phyloP scores from a whole-genome alignment of 1,140 invertebrate genomes.

The Psix sp. region DNA sequence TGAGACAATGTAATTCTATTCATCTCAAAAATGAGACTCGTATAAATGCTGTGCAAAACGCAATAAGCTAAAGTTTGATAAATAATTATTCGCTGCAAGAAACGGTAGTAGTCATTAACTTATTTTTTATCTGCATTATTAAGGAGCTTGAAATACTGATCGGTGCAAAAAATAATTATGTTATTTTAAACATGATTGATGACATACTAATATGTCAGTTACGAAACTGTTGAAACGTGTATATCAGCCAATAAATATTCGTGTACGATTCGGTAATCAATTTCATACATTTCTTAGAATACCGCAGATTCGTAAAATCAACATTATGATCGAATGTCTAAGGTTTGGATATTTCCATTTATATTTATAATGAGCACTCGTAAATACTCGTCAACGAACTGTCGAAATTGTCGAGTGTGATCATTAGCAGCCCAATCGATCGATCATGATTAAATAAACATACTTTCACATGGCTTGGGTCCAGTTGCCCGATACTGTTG shows the following conservation, averaged over 20 bases:
- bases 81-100: too few relatives aligned
- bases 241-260: conserved; percentile 34
- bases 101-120: too few relatives aligned
- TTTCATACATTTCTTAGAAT: conserved; percentile 20
- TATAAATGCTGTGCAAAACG: too few relatives aligned
- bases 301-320: conserved; percentile 15
- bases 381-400: conserved; percentile 11
- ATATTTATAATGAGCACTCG: conserved; percentile 16
- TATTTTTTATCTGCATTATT: too few relatives aligned
- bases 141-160: too few relatives aligned
- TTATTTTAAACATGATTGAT: conserved; percentile 36
- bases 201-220: conserved; percentile 31
- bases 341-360: conserved; percentile 24
- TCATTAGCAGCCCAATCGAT: conserved; percentile 40
- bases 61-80: conserved; percentile 1
- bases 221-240: conserved; percentile 39
- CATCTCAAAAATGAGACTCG: too few relatives aligned
- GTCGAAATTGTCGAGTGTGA: conserved; percentile 32
- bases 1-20: too few relatives aligned
- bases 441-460: conserved; percentile 46
- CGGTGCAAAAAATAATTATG: conserved; percentile 21
- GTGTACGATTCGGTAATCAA: conserved; percentile 32
- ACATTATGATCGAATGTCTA: conserved; percentile 21
- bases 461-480: conserved; percentile 20
- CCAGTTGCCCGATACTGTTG: conserved; percentile 7